Percentiles rank a stretch among this genome's conserved stretches.
phyloP scores from a whole-genome alignment of 2,888 invertebrate genomes.

The Drosophila sordidula region DNA sequence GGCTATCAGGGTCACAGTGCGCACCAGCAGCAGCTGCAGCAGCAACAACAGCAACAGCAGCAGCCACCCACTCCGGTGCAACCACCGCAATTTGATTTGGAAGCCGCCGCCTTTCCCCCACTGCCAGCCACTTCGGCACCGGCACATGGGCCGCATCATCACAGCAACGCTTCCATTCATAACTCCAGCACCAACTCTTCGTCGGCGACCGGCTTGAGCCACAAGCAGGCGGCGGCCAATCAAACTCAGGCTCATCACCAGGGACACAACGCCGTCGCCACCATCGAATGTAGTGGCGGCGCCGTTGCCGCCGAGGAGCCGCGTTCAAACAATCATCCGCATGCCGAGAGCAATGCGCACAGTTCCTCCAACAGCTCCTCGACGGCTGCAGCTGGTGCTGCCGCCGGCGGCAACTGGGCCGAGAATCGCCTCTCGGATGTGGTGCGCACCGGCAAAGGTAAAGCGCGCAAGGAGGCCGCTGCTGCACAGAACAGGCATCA shows the following conservation, averaged over 20 bases:
- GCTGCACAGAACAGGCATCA: conserved; percentile 64
- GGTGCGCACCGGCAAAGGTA: conserved; percentile 86
- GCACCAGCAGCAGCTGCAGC: conserved; percentile 73
- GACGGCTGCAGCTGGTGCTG: too few relatives aligned
- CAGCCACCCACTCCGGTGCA: conserved; percentile 83
- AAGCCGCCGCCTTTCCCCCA: conserved; percentile 92
- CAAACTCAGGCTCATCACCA: conserved; percentile 77
- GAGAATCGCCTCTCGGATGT: conserved; percentile 91
- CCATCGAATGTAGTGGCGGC: conserved; percentile 33
- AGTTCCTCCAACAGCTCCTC: conserved; percentile 68
- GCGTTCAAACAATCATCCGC: conserved; percentile 59
- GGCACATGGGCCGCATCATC: conserved; percentile 50
- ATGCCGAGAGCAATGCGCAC: conserved; percentile 60
- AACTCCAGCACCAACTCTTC: conserved; percentile 52
- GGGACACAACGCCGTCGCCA: conserved; percentile 27
- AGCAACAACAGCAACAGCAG: conserved; percentile 78
- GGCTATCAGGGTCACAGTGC: conserved; percentile 75
- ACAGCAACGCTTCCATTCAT: conserved; percentile 58
- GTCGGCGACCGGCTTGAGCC: conserved; percentile 30
- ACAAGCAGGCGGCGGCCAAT: conserved; percentile 41
- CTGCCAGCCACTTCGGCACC: conserved; percentile 87
- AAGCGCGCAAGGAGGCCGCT: conserved; percentile 82
- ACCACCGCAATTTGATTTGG: conserved; percentile 91
- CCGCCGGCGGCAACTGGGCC: conserved; percentile 83
- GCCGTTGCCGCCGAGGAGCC: conserved; percentile 40